Evolutionary conservation across 2,113 vertebrate genomes (phyloP).

Genomic region (Periophthalmodon schlosseri): DNA sequence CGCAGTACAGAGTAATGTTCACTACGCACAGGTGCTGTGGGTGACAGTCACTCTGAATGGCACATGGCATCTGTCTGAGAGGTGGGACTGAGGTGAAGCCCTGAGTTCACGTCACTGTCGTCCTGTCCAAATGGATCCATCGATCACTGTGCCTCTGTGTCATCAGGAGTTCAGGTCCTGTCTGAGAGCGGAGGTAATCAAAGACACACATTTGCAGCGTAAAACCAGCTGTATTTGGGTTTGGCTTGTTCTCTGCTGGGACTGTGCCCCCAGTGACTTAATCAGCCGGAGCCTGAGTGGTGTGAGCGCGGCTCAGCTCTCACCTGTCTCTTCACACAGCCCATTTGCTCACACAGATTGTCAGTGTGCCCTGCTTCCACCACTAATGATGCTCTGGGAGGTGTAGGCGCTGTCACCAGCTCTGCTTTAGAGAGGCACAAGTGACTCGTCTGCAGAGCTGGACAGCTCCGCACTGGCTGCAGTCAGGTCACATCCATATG

Average conservation of each 20-base stretch:
- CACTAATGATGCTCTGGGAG: slow-evolving; percentile 53
- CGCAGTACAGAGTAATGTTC: slow-evolving; percentile 3
- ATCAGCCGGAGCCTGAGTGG: slow-evolving; percentile 39
- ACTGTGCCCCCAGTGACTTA: slow-evolving; percentile 32
- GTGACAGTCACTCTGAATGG: slow-evolving; percentile 42
- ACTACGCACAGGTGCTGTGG: slow-evolving; percentile 22
- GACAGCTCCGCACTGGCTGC: slow-evolving; percentile 16
- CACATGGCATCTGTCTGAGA: slow-evolving; percentile 55
- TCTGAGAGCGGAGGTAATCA: slow-evolving; percentile 16
- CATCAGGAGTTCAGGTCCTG: slow-evolving; percentile 21
- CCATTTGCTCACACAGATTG: slow-evolving; percentile 50
- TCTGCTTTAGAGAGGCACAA: slow-evolving; percentile 30
- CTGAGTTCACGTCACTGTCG: slow-evolving; percentile 29
- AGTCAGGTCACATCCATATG: slow-evolving; percentile 39
- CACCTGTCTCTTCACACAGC: slow-evolving; percentile 53
- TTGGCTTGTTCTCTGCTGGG: slow-evolving; percentile 22
- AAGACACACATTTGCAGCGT: background rate
- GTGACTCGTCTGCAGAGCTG: slow-evolving; percentile 36
- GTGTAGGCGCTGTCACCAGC: slow-evolving; percentile 43
- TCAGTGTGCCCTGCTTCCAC: slow-evolving; percentile 44
- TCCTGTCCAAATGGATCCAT: slow-evolving; percentile 31
- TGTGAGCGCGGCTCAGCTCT: background rate
- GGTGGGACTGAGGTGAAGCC: slow-evolving; percentile 46
- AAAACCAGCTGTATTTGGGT: slow-evolving; percentile 17
- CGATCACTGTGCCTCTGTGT: slow-evolving; percentile 26